Evolutionary conservation across 2,888 invertebrate genomes (phyloP), one percentile per base, ranked within the genome.

Genomic region (Brassicogethes aeneus): DNA sequence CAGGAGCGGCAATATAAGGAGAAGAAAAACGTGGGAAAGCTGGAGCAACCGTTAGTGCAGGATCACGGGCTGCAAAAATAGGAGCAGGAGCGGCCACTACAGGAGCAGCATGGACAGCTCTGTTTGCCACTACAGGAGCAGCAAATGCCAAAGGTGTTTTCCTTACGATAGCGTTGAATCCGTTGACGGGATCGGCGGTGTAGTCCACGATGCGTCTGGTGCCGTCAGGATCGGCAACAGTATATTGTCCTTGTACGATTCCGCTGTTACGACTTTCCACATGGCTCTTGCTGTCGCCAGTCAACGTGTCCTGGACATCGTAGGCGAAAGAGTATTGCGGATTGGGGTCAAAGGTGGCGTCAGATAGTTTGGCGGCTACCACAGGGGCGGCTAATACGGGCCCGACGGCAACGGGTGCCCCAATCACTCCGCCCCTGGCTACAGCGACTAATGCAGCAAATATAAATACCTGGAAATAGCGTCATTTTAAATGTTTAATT

Each of bases 311-410:
- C 57, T 80, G 77, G 46, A 82, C 79, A 52, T 80, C 79, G 59
- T 82, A 82, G 30, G 79, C 78, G 63, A 76, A 82, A 16, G 77
- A 76, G 58, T 81, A 81, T 61, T 79, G 79, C 3, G 80, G 80
- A 56, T 76, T 74, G 2, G 77, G 76, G 53, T 77, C 77, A 59
- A 73, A 76, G 32, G 75, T 75, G 13, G 73, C 52, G 33, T 55
- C 57, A n/a, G 52, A 45, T 3, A 53, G 41, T 41, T 48, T 74
- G 5, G 74, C 73, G 0, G 71, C 69, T 2, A 71, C 66, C 15
- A 61, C 69, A 47, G 71, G 66, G 14, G 62, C 51, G 12, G 54
- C 51, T 30, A 44, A 55, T 60, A 62, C 3, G 62, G 59, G 56
- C 1, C 72, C 71, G 0, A 70, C 70, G 1, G 60, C 66, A 44